Evolutionary conservation across 2,888 invertebrate species (phyloP), one percentile per base, ranked within the genome.

Genomic region (Cantharis nigra): DNA sequence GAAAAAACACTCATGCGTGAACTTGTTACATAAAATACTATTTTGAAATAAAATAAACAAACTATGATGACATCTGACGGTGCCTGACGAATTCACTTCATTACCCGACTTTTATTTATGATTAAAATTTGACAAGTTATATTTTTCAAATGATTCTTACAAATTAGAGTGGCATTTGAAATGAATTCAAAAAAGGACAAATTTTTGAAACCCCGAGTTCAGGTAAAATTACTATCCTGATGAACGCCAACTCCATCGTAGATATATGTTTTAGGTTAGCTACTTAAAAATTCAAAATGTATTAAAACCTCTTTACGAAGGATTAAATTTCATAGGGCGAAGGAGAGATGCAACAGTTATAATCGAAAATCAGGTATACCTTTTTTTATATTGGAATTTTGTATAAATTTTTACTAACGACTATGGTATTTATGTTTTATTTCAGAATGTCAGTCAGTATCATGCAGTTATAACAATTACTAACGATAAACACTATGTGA

Each of bases 381-480:
- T 72, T 63, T 5, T 49, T 2, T 30, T 30, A 30, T 30, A 30
- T 30, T 49, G 2, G 2, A n/a, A 33, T 13, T 13, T 9, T 49
- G n/a, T 49, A 49, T 49, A n/a, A 49, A n/a, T 49, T 9, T 49
- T 7, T n/a, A 49, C 2, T 2, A 13, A 49, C n/a, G 1, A n/a
- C 7, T n/a, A 5, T 30, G 0, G 14, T 28, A 49, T n/a, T 69
- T 2, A 69, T 49, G 13, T 63, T 67, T 65, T 28, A 30, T 84
- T 84, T 74, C 75, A 88, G 88, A 85, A 82, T 72, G 82, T 88
- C 11, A 88, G 88, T 77, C 86, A 87, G 70, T 83, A 86, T 70
- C 88, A 88, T 78, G 87, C 87, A n/a, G 71, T 86, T 72, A 83
- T 88, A 70, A 84, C 85, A n/a, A 81, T 87, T 28, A 78, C 86